Base-by-base conservation (phyloP, 2,797 vertebrate genomes). In the Champsocephalus esox region DNA sequence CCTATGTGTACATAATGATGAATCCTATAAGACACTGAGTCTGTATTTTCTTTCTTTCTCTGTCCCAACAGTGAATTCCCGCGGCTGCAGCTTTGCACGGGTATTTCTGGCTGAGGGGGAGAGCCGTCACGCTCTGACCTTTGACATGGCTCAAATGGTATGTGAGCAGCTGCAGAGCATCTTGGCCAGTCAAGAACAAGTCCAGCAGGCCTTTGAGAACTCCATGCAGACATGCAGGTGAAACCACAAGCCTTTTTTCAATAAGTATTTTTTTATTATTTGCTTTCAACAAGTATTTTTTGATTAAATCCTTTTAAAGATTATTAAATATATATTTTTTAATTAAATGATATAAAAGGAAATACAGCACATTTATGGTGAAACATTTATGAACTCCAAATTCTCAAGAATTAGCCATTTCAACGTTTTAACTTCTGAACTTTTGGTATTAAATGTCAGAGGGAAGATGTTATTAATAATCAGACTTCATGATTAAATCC, bases 141-240 rank as follows among this genome's bases (percentile, higher is more conserved):
- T 86, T 74, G 13, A 75, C 0, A 89, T 90, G 59, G 97, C 97
- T 3, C 0, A 65, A 0, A 64, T 86, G 3, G 81, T 96, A 65
- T 99, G 98, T 82, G 17, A 79, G 64, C 89, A 93, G 49, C 92
- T 96, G 50, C 83, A 87, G 0, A 92, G 87, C 66, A 90, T 83
- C 9, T 80, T 99, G 80, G 95, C 98, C 74, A 96, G 71, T 57
- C 46, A 12, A 34, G 90, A 91, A 0, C 93, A 98, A 84, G 38
- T 98, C 83, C 0, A 38, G 2, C 11, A 8, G n/a, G 97, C 97
- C 49, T 89, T 81, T 24, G 0, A 0, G 0, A 32, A 43, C 1
- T 81, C 70, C 0, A 94, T 98, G 88, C 87, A 99, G 92, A 99
- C 95, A 16, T 99, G 98, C 97, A 98, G 98, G 98, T 99, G 78